Evolutionary conservation across 2,113 vertebrate genomes (phyloP), one percentile per base, ranked within the genome.

Genomic region (Malurus alboscapulatus): DNA sequence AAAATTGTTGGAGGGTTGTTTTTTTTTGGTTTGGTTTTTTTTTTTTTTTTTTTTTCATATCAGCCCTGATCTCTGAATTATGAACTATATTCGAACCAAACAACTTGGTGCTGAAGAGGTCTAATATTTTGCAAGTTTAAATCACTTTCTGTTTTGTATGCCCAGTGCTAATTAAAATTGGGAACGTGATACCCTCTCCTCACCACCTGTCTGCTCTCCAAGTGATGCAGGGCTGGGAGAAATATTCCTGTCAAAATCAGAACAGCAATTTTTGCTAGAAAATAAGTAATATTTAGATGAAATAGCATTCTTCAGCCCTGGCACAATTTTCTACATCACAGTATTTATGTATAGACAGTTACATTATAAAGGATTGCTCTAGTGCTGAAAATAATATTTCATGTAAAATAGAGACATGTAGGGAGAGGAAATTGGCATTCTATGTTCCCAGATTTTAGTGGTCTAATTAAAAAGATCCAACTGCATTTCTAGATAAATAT

Each of bases 361-460:
- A 29, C 2, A 2, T 34, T 59, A 13, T 21, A n/a, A 24, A 29
- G 12, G 14, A 38, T 75, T 88, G 14, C 17, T 67, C 34, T 40
- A 42, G 30, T 66, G 36, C 14, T 53, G 29, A 58, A 82, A 62
- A 72, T 26, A 48, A 30, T 19, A 34, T 32, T 84, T 42, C 10
- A 17, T 15, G 19, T 6, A n/a, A 83, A 72, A 48, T 25, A 32
- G 53, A 74, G 10, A 53, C 57, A 88, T 22, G 1, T 25, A 17
- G 17, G 34, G 12, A 7, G 25, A 12, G 1, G 3, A 27, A 50
- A 44, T 2, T 38, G 2, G 14, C 7, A 26, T 63, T 48, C 10
- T 51, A 0, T 69, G 22, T 63, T 63, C 9, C 4, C 5, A 54
- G 45, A 59, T 54, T 51, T 65, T 40, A 63, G 29, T 42, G 25